phyloP scores from a whole-genome alignment of 2,797 vertebrate genomes.

The Macropus fuliginosus region DNA sequence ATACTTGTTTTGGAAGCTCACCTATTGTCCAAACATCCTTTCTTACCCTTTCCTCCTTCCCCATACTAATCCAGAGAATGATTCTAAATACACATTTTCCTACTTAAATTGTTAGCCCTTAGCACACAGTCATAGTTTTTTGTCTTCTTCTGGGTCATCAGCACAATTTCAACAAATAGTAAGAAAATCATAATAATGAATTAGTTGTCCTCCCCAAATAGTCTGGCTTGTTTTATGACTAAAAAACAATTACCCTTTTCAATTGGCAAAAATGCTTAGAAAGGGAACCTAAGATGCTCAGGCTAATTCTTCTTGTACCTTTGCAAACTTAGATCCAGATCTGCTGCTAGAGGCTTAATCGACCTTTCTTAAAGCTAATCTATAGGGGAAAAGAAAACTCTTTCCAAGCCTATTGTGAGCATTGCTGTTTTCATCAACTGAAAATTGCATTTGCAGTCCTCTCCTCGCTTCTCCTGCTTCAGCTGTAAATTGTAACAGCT shows the following conservation, averaged over 20 bases:
- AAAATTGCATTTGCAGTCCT: background rate
- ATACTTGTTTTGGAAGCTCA: constrained; percentile 37
- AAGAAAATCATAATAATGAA: constrained; percentile 18
- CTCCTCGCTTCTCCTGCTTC: constrained; percentile 29
- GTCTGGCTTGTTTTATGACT: background rate
- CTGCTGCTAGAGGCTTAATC: background rate
- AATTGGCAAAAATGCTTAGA: background rate
- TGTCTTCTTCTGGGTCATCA: background rate
- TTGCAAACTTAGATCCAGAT: constrained; percentile 35
- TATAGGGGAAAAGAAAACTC: constrained; percentile 29
- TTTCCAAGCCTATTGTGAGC: background rate
- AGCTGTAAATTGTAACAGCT: constrained; percentile 21
- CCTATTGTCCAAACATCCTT: background rate
- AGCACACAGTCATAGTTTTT: constrained; percentile 22
- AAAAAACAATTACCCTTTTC: constrained; percentile 29
- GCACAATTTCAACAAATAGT: constrained; percentile 8
- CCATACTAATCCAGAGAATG: constrained; percentile 38
- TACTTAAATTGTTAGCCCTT: constrained; percentile 31
- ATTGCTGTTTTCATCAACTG: constrained; percentile 11
- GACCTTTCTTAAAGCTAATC: constrained; percentile 34
- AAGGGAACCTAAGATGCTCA: constrained; percentile 3
- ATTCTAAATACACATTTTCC: constrained; percentile 29
- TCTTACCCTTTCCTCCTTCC: constrained; percentile 8
- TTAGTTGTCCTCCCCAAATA: background rate
- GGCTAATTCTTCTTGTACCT: constrained; percentile 2